Conservation (phyloP, 2,888 invertebrate genomes). For the Drosophila prolongata region DNA sequence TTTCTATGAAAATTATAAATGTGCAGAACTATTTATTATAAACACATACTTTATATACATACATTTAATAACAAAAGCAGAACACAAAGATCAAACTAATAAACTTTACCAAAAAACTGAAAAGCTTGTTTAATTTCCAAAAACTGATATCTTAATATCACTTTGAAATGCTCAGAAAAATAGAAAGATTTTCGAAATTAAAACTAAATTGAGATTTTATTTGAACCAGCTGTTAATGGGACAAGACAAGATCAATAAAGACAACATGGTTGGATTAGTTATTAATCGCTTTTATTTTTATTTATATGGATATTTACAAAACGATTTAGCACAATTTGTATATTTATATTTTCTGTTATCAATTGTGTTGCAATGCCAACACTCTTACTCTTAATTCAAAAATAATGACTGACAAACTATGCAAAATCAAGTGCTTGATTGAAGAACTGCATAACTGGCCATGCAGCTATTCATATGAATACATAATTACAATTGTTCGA, state of each 20-base stretch:
- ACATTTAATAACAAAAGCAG: conserved; percentile 34
- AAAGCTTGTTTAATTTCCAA: not conserved
- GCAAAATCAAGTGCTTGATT: conserved; percentile 49
- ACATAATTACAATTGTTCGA: conserved; percentile 69
- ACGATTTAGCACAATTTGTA: conserved; percentile 49
- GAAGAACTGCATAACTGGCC: conserved; percentile 28
- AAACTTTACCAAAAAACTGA: conserved; percentile 29
- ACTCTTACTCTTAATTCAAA: conserved; percentile 52
- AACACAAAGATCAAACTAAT: conserved; percentile 36
- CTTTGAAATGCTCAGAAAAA: too few species aligned
- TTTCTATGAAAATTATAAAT: conserved; percentile 23
- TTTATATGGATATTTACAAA: conserved; percentile 49
- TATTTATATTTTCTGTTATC: conserved; percentile 15
- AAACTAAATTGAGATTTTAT: not conserved
- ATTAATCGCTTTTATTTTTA: conserved; percentile 45
- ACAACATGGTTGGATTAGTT: conserved; percentile 20
- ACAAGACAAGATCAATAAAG: not conserved
- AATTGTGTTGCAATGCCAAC: conserved; percentile 20
- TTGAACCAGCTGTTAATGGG: not conserved
- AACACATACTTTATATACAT: conserved; percentile 44
- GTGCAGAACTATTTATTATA: conserved; percentile 39
- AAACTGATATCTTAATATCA: not conserved
- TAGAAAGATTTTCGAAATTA: too few species aligned
- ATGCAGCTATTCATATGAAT: conserved; percentile 62
- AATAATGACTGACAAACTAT: conserved; percentile 60